A percentile compares a stretch with the other conserved stretches of the same genome.
phyloP scores from a whole-genome alignment of 2,113 vertebrate species.

The Mirounga angustirostris region DNA sequence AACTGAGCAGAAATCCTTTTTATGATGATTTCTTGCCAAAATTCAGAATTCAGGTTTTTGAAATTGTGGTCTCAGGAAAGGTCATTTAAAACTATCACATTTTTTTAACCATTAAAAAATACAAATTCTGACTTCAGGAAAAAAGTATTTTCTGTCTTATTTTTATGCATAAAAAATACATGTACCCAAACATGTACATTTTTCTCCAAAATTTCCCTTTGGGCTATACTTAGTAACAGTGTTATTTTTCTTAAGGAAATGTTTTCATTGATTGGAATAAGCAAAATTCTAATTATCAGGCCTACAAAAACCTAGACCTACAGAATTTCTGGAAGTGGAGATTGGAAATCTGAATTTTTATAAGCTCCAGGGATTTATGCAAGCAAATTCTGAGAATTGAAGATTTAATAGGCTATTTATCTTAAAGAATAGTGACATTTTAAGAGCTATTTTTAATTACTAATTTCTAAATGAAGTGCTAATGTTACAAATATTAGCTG shows the following conservation, averaged over 20 bases:
- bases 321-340: neutral
- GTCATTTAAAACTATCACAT: neutral
- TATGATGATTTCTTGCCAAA: neutral
- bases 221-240: neutral
- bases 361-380: neutral
- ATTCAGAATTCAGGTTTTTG: neutral
- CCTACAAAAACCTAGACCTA: neutral
- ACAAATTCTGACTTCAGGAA: neutral
- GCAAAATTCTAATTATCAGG: neutral
- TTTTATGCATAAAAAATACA: neutral
- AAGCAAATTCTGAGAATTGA: neutral
- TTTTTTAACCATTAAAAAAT: neutral
- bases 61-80: neutral
- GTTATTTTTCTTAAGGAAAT: neutral
- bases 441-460: neutral
- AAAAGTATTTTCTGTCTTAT: neutral
- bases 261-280: neutral
- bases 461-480: neutral
- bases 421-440: neutral
- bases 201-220: neutral
- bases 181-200: neutral
- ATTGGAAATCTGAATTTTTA: neutral
- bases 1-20: neutral
- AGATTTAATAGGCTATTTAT: neutral
- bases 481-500: neutral